Percentiles rank a stretch among this genome's conserved stretches.
Conservation (phyloP, 2,113 vertebrate genomes). For the Halichoerus grypus region DNA sequence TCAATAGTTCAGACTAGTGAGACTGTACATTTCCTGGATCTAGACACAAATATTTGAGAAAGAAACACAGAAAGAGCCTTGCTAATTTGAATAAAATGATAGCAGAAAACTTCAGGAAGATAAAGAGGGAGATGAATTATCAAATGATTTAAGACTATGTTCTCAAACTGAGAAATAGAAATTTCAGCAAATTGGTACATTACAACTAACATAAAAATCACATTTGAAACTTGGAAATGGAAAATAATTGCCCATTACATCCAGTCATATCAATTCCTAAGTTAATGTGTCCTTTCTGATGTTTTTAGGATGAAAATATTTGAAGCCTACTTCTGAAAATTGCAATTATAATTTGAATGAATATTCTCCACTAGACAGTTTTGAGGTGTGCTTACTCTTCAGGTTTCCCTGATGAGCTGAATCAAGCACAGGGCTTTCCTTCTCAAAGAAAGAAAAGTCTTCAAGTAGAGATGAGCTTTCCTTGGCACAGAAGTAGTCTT, state of each 20-base stretch:
- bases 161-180: not conserved
- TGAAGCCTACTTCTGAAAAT: not conserved
- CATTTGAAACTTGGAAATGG: not conserved
- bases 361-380: not conserved
- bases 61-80: not conserved
- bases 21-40: not conserved
- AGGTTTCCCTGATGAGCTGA: not conserved
- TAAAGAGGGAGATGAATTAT: not conserved
- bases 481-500: not conserved
- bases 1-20: not conserved
- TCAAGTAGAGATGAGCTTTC: not conserved
- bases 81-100: not conserved
- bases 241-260: not conserved
- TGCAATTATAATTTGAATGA: not conserved
- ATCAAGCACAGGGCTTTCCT: not conserved
- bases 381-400: not conserved
- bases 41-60: conserved; percentile 13
- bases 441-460: not conserved
- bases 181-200: not conserved
- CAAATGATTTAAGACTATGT: not conserved
- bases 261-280: not conserved
- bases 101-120: not conserved
- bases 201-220: not conserved
- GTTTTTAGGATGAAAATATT: conserved; percentile 23
- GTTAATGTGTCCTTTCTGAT: not conserved